Evolutionary conservation across 2,113 vertebrate genomes (phyloP).

Genomic region (Plectropomus leopardus): DNA sequence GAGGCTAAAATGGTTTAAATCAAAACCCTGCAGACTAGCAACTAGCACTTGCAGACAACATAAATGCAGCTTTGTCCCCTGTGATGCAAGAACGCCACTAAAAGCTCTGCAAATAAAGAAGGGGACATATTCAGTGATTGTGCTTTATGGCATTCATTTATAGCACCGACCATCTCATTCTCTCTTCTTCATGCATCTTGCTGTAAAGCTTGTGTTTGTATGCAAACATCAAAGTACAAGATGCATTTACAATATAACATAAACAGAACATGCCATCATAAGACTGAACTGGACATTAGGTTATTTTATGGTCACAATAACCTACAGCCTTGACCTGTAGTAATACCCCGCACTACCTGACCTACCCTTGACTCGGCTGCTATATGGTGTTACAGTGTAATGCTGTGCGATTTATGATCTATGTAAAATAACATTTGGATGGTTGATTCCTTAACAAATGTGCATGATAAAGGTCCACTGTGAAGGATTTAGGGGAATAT

Average conservation of each 20-base stretch:
- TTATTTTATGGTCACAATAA: conserved; percentile 62
- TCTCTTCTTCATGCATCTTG: conserved; percentile 21
- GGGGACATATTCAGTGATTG: conserved; percentile 43
- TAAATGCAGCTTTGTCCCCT: conserved; percentile 50
- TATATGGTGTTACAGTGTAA: not conserved
- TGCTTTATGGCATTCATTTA: conserved; percentile 66
- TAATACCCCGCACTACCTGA: no score
- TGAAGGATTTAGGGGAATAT: no score
- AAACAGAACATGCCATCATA: conserved; percentile 2
- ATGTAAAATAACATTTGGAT: not conserved
- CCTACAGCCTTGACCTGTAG: conserved; percentile 46
- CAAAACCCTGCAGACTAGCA: conserved; percentile 9
- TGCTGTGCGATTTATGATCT: conserved; percentile 8
- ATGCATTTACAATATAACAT: conserved; percentile 28
- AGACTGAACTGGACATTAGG: conserved; percentile 13
- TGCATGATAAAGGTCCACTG: no score
- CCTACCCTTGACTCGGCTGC: not conserved
- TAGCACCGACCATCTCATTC: conserved; percentile 28
- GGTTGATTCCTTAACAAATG: not conserved
- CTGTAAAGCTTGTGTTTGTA: conserved; percentile 42
- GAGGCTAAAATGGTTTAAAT: not conserved
- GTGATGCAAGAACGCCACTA: conserved; percentile 57
- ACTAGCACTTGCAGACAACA: conserved; percentile 14
- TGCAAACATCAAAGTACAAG: conserved; percentile 11
- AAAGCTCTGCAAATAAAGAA: conserved; percentile 57